phyloP scores from a whole-genome alignment of 2,797 vertebrate species.

The Typhlichthys eigenmanni region DNA sequence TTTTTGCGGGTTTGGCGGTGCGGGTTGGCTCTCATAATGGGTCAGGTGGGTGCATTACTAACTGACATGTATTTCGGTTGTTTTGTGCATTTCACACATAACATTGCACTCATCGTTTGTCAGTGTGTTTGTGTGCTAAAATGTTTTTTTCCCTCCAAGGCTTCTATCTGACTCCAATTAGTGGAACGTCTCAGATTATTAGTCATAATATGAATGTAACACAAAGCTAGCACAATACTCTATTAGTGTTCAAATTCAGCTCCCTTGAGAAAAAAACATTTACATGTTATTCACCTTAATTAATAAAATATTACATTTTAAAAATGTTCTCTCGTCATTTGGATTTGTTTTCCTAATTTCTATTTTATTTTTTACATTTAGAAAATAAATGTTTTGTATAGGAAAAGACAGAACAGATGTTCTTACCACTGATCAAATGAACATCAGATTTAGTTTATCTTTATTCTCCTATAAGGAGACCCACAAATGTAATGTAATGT shows the following conservation, averaged over 20 bases:
- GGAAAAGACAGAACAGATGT: slow-evolving; percentile 12
- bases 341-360: background rate
- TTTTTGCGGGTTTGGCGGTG: too few species aligned
- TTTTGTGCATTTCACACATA: background rate
- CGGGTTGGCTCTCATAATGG: too few species aligned
- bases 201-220: slow-evolving; percentile 25
- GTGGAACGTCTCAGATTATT: slow-evolving; percentile 16
- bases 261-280: slow-evolving; percentile 16
- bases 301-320: too few species aligned
- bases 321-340: too few species aligned
- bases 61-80: too few species aligned
- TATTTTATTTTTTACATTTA: slow-evolving; percentile 40
- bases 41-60: too few species aligned
- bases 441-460: slow-evolving; percentile 40
- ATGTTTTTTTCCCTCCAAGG: slow-evolving; percentile 4
- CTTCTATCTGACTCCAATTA: slow-evolving; percentile 11
- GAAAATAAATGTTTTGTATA: slow-evolving; percentile 18
- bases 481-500: slow-evolving; percentile 10
- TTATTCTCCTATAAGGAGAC: slow-evolving; percentile 5
- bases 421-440: slow-evolving; percentile 26
- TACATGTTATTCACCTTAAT: background rate
- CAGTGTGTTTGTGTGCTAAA: background rate
- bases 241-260: slow-evolving; percentile 24
- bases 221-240: slow-evolving; percentile 19
- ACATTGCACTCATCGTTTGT: background rate